Evolutionary conservation across 2,113 vertebrate species (phyloP).

Genomic region (Pelobates fuscus): DNA sequence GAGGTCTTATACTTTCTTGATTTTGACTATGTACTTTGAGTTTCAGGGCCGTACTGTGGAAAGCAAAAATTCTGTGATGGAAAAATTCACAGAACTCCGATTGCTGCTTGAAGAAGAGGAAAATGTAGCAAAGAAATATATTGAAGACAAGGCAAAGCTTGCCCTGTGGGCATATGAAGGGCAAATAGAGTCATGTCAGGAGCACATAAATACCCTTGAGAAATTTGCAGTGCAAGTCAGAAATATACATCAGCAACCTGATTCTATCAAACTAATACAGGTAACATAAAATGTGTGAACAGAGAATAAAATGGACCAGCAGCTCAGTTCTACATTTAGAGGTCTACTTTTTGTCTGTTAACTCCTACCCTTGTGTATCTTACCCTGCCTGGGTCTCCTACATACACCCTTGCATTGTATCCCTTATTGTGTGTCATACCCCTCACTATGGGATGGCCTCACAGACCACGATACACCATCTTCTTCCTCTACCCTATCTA

Average conservation of each 20-base stretch:
- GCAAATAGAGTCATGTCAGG: slow-evolving; percentile 52
- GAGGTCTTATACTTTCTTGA: not conserved
- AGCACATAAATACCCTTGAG: slow-evolving; percentile 54
- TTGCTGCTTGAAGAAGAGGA: slow-evolving; percentile 69
- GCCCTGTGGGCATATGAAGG: slow-evolving; percentile 57
- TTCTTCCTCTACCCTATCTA: too few relatives aligned
- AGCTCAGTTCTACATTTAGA: too few relatives aligned
- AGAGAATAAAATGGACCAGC: not conserved
- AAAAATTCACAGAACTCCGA: slow-evolving; percentile 62
- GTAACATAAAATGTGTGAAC: too few relatives aligned
- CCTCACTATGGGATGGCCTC: too few relatives aligned
- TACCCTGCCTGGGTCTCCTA: too few relatives aligned
- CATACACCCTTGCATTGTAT: too few relatives aligned
- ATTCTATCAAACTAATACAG: slow-evolving; percentile 63
- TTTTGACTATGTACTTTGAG: not conserved
- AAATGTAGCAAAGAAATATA: slow-evolving; percentile 58
- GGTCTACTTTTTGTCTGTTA: too few relatives aligned
- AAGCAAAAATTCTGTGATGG: slow-evolving; percentile 62
- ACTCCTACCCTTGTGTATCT: too few relatives aligned
- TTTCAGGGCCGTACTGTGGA: slow-evolving; percentile 56
- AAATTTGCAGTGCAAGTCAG: slow-evolving; percentile 51
- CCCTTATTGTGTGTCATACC: too few relatives aligned
- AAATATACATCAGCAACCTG: slow-evolving; percentile 55
- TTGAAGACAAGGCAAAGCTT: slow-evolving; percentile 63
- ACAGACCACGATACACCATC: too few relatives aligned